Conservation (phyloP, 2,797 vertebrate genomes). For the Cyclopterus lumpus region DNA sequence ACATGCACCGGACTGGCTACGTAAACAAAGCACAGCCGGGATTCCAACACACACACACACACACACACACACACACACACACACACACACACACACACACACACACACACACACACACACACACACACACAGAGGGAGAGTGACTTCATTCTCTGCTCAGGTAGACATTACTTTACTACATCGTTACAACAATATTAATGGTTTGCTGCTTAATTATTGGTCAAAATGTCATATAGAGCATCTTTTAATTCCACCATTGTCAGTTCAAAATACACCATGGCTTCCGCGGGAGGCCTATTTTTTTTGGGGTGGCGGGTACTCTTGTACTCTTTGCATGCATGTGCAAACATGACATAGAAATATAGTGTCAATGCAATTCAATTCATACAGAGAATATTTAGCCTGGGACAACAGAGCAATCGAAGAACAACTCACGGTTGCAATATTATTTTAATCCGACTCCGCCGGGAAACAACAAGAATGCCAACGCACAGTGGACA, state of each 20-base stretch:
- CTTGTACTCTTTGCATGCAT: neutral
- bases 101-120: too few relatives aligned
- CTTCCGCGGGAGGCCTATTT: neutral
- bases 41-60: too few relatives aligned
- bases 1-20: too few relatives aligned
- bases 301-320: neutral
- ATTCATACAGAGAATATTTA: neutral
- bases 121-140: too few relatives aligned
- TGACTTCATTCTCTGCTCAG: too few relatives aligned
- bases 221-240: too few relatives aligned
- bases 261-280: neutral
- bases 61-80: too few relatives aligned
- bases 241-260: neutral
- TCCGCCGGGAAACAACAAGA: neutral
- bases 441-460: neutral
- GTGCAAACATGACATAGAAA: neutral
- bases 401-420: neutral
- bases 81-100: too few relatives aligned
- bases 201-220: too few relatives aligned
- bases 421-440: neutral
- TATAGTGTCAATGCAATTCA: neutral
- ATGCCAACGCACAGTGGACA: neutral
- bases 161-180: too few relatives aligned
- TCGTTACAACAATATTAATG: too few relatives aligned
- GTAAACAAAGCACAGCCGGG: too few relatives aligned